Base-by-base conservation (phyloP, 1,140 invertebrate species). In the Drosophila sp. region DNA sequence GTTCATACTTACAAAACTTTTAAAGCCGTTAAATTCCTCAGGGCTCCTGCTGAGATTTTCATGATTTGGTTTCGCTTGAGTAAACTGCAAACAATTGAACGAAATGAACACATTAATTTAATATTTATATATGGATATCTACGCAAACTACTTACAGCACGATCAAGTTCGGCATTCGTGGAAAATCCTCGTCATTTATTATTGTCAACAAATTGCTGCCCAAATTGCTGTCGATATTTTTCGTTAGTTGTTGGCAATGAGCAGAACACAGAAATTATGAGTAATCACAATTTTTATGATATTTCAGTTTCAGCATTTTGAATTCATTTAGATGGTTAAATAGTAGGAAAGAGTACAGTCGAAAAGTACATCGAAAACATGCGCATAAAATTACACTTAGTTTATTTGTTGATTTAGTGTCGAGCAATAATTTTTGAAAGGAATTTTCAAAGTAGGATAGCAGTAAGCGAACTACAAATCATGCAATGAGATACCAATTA, bases 21-120 rank as follows among this genome's bases (percentile, higher is more conserved):
- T 74, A 96, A 92, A 70, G 93, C 94, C 66, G 93, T 94, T 70
- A 96, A 92, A 92, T 95, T 95, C 64, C 92, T 90, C 83, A 96
- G 95, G 29, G 95, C 95, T 44, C 94, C 92, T 65, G 94, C 93
- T 70, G 95, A 93, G 79, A 96, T 95, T 72, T 92, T 92, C 70
- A 92, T 93, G 72, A 96, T 94, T 92, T 94, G 94, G 93, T 96
- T 96, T 79, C 95, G 93, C 91, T 95, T 94, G 74, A 96, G 92
- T 78, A 95, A 93, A 84, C 95, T 96, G 93, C 32, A 83, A 79
- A 72, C 67, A 74, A 38, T n/a, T 64, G 47, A 67, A 35, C 23
- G 27, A 74, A 70, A 17, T 10, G 17, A 55, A 64, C 68, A 70
- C 65, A 70, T 64, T 47, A 65, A 63, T 66, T 70, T 65, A 27